Conservation (phyloP, 2,113 vertebrate genomes). For the Cephalopterus ornatus region DNA sequence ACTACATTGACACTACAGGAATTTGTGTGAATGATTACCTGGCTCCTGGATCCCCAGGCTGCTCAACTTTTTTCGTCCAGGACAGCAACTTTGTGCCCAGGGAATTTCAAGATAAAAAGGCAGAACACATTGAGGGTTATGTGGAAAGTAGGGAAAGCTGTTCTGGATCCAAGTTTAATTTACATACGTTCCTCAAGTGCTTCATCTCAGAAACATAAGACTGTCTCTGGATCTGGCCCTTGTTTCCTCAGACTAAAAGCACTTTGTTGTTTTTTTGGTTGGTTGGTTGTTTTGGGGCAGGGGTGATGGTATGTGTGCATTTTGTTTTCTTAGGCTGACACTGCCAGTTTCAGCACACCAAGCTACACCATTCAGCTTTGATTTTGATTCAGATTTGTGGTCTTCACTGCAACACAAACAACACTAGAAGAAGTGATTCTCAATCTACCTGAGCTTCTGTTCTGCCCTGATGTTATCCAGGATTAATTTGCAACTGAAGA, state of each 20-base stretch:
- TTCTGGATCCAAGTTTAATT: not conserved
- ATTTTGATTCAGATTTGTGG: not conserved
- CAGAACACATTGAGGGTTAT: not conserved
- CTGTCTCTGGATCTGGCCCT: not conserved
- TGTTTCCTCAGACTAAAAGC: not conserved
- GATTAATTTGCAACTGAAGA: constrained; percentile 65
- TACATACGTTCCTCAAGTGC: not conserved
- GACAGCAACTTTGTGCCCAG: not conserved
- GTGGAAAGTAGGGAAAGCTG: not conserved
- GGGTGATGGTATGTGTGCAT: not conserved
- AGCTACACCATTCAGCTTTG: too few relatives aligned
- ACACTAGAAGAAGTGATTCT: not conserved
- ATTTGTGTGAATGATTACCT: not conserved
- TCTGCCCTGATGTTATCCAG: constrained; percentile 41
- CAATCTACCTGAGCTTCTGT: constrained; percentile 26
- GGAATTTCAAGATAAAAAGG: not conserved
- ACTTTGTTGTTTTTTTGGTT: not conserved
- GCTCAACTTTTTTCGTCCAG: not conserved
- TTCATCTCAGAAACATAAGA: not conserved
- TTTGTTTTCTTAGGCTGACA: not conserved
- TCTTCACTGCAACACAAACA: not conserved
- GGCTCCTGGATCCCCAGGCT: not conserved
- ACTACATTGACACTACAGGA: not conserved
- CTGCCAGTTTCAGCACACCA: not conserved
- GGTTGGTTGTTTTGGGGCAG: not conserved